Percentiles rank a stretch among this genome's conserved stretches.
Conservation (phyloP, 1,140 invertebrate genomes). For the Octopus sinensis region DNA sequence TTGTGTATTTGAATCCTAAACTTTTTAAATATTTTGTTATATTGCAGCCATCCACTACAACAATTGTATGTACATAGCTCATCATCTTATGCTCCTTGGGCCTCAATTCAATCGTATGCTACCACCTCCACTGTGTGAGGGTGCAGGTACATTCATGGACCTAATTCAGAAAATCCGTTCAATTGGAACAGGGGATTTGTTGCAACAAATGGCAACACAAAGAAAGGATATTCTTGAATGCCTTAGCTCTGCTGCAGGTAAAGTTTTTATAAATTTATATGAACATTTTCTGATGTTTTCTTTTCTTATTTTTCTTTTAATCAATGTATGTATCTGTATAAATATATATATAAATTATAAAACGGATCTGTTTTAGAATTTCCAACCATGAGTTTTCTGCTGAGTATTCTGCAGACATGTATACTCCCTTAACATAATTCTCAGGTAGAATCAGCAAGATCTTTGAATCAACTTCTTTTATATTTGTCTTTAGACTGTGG, state of each 20-base stretch:
- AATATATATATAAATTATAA: too few species aligned
- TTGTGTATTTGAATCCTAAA: too few species aligned
- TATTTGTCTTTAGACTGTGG: too few species aligned
- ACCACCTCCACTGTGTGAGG: conserved; percentile 53
- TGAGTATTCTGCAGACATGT: too few species aligned
- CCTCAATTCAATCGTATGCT: conserved; percentile 62
- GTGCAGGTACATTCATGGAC: conserved; percentile 63
- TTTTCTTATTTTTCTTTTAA: too few species aligned
- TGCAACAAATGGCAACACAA: conserved; percentile 72
- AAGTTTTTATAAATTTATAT: conserved; percentile 44
- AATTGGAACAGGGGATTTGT: conserved; percentile 68
- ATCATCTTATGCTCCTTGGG: conserved; percentile 69
- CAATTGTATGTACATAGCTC: conserved; percentile 84
- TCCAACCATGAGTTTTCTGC: too few species aligned
- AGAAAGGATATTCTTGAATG: conserved; percentile 71
- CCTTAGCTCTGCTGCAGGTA: conserved; percentile 64
- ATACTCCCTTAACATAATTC: too few species aligned
- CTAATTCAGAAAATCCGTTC: conserved; percentile 66
- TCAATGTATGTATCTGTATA: too few species aligned
- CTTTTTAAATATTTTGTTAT: background rate
- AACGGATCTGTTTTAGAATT: too few species aligned
- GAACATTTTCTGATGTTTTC: too few species aligned
- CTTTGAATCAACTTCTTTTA: too few species aligned
- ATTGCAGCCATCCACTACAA: conserved; percentile 83
- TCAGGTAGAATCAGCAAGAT: too few species aligned